Conservation (phyloP, 2,113 vertebrate genomes). For the Seriola rivoliana region DNA sequence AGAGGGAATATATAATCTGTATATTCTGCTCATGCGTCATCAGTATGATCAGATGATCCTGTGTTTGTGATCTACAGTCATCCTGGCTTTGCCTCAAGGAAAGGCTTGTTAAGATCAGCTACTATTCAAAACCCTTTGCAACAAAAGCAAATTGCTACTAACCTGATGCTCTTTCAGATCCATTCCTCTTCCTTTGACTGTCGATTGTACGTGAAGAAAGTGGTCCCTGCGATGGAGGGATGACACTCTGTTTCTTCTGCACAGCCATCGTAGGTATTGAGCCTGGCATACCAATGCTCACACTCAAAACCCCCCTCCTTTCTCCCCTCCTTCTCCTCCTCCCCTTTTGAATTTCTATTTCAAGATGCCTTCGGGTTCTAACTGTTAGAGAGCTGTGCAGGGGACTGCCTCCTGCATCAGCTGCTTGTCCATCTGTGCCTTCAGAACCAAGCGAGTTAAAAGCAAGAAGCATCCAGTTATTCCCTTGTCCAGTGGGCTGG, state of each 20-base stretch:
- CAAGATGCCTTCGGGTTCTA: constrained; percentile 73
- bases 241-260: constrained; percentile 73
- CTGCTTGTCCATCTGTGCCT: constrained; percentile 71
- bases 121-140: not conserved
- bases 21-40: constrained; percentile 36
- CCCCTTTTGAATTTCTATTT: constrained; percentile 71
- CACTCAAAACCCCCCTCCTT: constrained; percentile 34
- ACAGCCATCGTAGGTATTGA: constrained; percentile 76
- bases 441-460: constrained; percentile 20
- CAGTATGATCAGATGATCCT: constrained; percentile 30
- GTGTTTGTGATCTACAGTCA: constrained; percentile 3
- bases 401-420: constrained; percentile 64
- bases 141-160: not conserved
- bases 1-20: not conserved
- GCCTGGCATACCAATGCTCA: constrained; percentile 67
- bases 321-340: constrained; percentile 40
- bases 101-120: constrained; percentile 13
- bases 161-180: constrained; percentile 53
- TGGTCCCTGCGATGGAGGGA: constrained; percentile 73
- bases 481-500: not conserved
- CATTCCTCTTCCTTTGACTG: constrained; percentile 55
- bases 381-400: constrained; percentile 38
- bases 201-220: constrained; percentile 56
- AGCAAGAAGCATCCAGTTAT: constrained; percentile 22
- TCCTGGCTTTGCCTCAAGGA: constrained; percentile 18